Percentiles rank a stretch among this genome's conserved stretches.
These are phyloP conservation scores for Tringa solitaria DNA, from an alignment of 2,113 vertebrate genomes.

Conservation along the genomic window DNA sequence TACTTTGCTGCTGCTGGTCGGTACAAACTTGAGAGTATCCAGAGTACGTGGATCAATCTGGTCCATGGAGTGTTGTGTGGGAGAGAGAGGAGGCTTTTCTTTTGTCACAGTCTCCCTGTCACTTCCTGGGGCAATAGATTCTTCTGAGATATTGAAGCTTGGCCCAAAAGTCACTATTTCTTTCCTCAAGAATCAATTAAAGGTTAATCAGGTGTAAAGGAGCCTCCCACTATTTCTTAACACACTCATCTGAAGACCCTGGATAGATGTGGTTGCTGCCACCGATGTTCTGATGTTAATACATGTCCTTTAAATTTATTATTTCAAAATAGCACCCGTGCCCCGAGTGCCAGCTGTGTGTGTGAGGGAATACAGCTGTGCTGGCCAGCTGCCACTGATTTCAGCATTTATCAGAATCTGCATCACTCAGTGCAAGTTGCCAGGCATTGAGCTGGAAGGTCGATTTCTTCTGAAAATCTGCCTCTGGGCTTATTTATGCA, in stretches of 20 bases:
- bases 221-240: neutral
- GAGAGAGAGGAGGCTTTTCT: neutral
- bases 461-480: neutral
- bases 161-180: neutral
- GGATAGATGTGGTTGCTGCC: neutral
- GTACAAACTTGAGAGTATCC: neutral
- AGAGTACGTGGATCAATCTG: neutral
- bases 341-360: neutral
- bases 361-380: neutral
- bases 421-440: neutral
- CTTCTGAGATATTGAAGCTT: neutral
- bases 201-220: neutral
- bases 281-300: accelerated
- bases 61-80: neutral
- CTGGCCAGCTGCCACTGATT: neutral
- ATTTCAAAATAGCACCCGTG: neutral
- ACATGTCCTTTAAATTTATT: neutral
- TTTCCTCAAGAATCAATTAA: neutral
- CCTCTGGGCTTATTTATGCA: neutral
- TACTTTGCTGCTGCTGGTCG: neutral
- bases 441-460: neutral
- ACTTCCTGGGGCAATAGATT: neutral
- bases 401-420: neutral
- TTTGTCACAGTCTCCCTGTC: neutral
- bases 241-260: accelerated